phyloP scores from a whole-genome alignment of 2,113 vertebrate species.

The Ailuropoda melanoleuca region DNA sequence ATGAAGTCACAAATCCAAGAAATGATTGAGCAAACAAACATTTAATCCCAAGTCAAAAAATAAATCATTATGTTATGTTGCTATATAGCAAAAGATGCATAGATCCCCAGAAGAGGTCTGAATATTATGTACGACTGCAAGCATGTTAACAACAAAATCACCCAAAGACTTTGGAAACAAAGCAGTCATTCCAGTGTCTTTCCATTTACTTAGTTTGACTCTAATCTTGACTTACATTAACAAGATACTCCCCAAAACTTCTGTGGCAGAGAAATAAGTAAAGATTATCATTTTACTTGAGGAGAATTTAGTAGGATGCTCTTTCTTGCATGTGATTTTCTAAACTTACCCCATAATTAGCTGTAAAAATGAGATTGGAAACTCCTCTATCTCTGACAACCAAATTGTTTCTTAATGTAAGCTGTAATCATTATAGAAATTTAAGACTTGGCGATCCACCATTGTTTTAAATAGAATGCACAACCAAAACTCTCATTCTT shows the following conservation, averaged over 20 bases:
- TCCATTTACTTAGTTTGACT: not conserved
- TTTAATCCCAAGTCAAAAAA: not conserved
- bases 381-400: conserved; percentile 34
- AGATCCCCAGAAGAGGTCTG: not conserved
- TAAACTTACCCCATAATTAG: conserved; percentile 62
- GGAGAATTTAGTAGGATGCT: conserved; percentile 42
- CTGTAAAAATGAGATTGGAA: conserved; percentile 57
- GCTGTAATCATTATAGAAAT: conserved; percentile 44
- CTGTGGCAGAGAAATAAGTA: conserved; percentile 30
- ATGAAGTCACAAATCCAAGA: not conserved
- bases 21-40: not conserved
- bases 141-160: not conserved
- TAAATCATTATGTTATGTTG: not conserved
- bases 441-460: not conserved
- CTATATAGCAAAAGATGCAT: not conserved
- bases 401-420: conserved; percentile 58
- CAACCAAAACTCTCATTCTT: conserved; percentile 24
- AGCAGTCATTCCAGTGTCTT: not conserved
- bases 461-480: conserved; percentile 49
- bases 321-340: conserved; percentile 60
- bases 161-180: not conserved
- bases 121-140: not conserved
- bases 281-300: conserved; percentile 46
- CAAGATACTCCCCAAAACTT: not conserved
- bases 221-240: not conserved